Evolutionary conservation across 2,888 invertebrate genomes (phyloP), one percentile per base, ranked within the genome.

Genomic region (Didymodactylos carnosus): DNA sequence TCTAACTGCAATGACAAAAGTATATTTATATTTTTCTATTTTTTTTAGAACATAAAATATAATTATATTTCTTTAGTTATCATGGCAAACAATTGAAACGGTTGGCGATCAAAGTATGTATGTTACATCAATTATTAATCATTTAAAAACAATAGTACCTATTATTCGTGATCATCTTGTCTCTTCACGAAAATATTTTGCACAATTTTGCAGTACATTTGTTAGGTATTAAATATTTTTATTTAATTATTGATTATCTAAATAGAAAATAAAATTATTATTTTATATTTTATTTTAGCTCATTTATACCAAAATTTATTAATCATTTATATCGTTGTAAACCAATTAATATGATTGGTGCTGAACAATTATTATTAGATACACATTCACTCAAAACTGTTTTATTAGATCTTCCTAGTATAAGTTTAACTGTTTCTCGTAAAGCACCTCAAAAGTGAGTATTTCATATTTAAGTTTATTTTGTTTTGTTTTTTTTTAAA

Each of bases 101-200:
- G 98, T 98, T 0, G 97, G 97, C 19, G 98, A 98, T 83, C 95
- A 97, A 84, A 94, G 94, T 81, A 88, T 90, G 0, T 98, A 97
- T 83, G 91, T 98, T 19, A 91, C 91, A 0, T 90, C 90, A 3
- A 90, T 98, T 69, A 89, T 91, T 2, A 87, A 88, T 78, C 91
- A 94, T 79, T 86, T 97, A 25, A 90, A 91, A 79, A 89, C 89
- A 78, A 88, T 90, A 0, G 88, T 95, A 25, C 95, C 97, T 0
- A 86, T 89, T n/a, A 87, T 95, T 4, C 84, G 97, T 72, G 94
- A 94, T 81, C 90, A 91, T 80, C 85, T 98, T 4, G 88, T 91
- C 0, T 90, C 91, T 0, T 93, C 94, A 0, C 86, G 94, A 71
- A 97, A 97, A 84, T 97, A 97, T 82, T 98, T 95, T 84, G 95